Evolutionary conservation across 2,888 invertebrate species (phyloP), one percentile per base, ranked within the genome.

Genomic region (Endomychus coccineus): DNA sequence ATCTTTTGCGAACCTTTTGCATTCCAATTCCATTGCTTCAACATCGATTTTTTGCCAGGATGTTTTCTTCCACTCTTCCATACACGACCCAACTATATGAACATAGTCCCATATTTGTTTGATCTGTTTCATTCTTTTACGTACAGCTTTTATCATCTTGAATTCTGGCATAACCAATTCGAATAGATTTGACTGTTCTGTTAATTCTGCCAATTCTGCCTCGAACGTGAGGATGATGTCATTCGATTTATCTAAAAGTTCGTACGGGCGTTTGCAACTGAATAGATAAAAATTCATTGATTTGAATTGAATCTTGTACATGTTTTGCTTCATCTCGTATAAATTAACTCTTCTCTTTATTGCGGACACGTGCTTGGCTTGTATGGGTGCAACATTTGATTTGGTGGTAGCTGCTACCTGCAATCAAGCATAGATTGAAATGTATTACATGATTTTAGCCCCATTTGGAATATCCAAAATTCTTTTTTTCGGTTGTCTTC

Each of bases 21-120:
- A 92, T 58, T 94, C 92, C 63, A 87, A 81, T 58, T 95, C 94
- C 88, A 95, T 91, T 34, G 78, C 79, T 55, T 95, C 95, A 2
- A 92, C 87, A 54, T 95, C 91, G 40, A 95, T 89, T 58, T 87
- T 86, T 57, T 84, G 84, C 95, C 95, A 96, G 0, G 83, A 79
- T 0, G 92, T 94, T 40, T 78, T 85, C 64, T 92, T 91, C 95
- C 95, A 96, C 61, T 87, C 87, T 33, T 85, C 80, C 37, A 95
- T 80, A 37, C 82, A 84, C 1, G 84, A 82, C 21, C 78, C 74
- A 13, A 91, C 84, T 19, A 91, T 77, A 45, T 75, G 71, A 24
- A 85, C 80, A 60, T 88, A 91, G 66, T 95, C 94, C 95, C 95
- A 95, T 15, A 94, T 71, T 57, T 79, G 77, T 74, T 89, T 89